A percentile compares a stretch with the other conserved stretches of the same genome.
These are phyloP conservation scores for Streptopelia turtur DNA, from an alignment of 2,797 vertebrate genomes.

Conservation along the genomic window DNA sequence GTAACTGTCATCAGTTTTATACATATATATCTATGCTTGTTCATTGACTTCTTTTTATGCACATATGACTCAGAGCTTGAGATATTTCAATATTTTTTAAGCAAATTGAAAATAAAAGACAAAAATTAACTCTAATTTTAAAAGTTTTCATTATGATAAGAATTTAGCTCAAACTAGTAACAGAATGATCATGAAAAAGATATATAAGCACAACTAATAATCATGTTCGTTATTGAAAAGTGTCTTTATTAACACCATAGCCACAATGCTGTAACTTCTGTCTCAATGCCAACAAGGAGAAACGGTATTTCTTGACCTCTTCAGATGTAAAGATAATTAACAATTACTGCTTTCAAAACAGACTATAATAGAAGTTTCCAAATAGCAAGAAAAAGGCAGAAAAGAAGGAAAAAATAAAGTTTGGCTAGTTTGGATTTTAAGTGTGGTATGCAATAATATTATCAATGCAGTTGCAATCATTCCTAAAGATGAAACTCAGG, in stretches of 20 bases:
- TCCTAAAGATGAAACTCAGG: neutral
- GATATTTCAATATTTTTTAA: neutral
- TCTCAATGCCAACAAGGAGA: neutral
- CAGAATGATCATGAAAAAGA: neutral
- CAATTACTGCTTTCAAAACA: neutral
- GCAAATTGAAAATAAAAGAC: neutral
- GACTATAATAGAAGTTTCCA: neutral
- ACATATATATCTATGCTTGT: neutral
- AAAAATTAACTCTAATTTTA: neutral
- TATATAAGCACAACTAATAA: neutral
- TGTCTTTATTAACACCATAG: neutral
- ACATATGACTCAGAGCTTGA: neutral
- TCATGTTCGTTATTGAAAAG: neutral
- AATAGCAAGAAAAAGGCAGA: neutral
- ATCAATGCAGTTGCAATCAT: neutral
- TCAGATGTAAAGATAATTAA: neutral
- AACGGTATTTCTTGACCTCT: neutral
- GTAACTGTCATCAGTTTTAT: neutral
- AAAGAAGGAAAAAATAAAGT: neutral
- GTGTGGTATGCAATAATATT: fast-evolving
- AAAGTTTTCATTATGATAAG: neutral
- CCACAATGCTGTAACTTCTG: neutral
- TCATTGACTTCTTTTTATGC: neutral
- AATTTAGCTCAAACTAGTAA: neutral
- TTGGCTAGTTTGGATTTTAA: neutral